Evolutionary conservation across 2,113 vertebrate genomes (phyloP).

Genomic region (Rostratula benghalensis): DNA sequence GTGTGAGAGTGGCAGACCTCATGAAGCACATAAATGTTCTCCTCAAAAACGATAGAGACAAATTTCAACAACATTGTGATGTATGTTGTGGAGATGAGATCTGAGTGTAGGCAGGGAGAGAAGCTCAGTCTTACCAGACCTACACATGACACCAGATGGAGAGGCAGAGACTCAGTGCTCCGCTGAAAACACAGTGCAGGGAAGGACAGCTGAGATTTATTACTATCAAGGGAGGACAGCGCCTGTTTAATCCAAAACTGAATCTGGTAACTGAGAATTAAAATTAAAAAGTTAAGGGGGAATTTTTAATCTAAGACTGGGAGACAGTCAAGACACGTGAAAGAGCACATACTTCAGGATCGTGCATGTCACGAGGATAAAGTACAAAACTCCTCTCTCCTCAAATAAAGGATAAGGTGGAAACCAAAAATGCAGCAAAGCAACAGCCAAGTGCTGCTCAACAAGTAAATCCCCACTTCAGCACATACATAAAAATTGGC

Average conservation of each 20-base stretch:
- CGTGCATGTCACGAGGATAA: neutral
- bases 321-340: accelerated
- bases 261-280: neutral
- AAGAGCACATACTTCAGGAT: accelerated
- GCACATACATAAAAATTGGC: neutral
- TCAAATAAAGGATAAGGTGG: neutral
- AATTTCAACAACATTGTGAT: neutral
- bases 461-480: neutral
- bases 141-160: neutral
- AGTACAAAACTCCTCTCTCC: neutral
- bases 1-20: neutral
- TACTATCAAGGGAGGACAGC: neutral
- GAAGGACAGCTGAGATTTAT: neutral
- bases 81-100: neutral
- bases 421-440: neutral
- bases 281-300: neutral
- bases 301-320: neutral
- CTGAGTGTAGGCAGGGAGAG: neutral
- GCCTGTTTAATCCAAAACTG: neutral
- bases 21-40: neutral
- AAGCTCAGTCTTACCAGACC: neutral
- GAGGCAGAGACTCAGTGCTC: neutral
- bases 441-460: neutral
- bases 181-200: neutral
- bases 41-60: neutral